Base-by-base conservation (phyloP, 2,888 invertebrate genomes). In the Dynastes maya region DNA sequence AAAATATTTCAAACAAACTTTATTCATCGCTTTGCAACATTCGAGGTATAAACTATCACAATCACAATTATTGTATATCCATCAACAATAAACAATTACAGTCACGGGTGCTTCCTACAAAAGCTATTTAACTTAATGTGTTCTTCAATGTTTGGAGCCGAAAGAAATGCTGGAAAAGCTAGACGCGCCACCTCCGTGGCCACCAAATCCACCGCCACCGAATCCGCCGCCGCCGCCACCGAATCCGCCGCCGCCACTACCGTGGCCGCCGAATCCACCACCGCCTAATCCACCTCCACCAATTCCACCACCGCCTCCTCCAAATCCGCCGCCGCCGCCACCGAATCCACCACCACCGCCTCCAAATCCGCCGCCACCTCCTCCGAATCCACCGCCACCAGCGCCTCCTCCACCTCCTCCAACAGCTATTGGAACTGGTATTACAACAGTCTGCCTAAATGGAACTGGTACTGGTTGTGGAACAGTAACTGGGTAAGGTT, bases 341-440 rank as follows among this genome's bases (percentile, higher is more conserved):
- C 82, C 83, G n/a, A 81, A 83, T 29, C 78, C 79, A 8, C 78
- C 78, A 6, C 82, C 81, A 71, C 80, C 84, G 37, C 63, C 74
- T 27, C 82, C 82, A 45, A 82, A 81, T 29, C 82, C 83, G 22
- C 79, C 82, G 13, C 83, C 83, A 45, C 45, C 45, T 11, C 45
- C 45, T 45, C 45, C 45, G 11, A 45, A 45, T 16, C 55, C 84
- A 40, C 64, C 75, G 27, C 79, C 82, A 11, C 83, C 83, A 45
- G 81, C 84, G 22, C 84, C 84, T 11, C 84, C 84, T 29, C 85
- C 85, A 76, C 85, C 85, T 65, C 91, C 90, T 0, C 89, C 89
- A 0, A 91, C 89, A 0, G 89, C 89, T 82, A 91, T 91, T 0
- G 90, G 90, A 70, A 92, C 90, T 1, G 91, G 91, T 53, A 91